Evolutionary conservation across 2,113 vertebrate species (phyloP), one percentile per base, ranked within the genome.

Genomic region (Athene noctua): DNA sequence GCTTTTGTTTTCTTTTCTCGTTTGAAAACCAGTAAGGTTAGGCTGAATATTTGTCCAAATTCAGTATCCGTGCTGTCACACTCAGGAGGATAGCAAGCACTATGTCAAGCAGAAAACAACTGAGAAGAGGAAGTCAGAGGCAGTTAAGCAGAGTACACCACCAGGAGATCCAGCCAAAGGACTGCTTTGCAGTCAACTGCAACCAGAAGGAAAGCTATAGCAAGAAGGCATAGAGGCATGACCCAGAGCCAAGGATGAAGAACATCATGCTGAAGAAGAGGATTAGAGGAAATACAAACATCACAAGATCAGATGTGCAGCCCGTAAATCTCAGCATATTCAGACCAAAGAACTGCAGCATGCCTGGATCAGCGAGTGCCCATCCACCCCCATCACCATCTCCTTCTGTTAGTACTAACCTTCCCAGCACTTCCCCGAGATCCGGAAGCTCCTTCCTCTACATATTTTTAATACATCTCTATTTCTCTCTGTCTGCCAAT

Each of bases 351-450:
- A 73, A 61, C 27, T 47, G 15, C 49, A 15, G 4, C 46, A 54
- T 2, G 0, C 19, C 54, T 32, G 54, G 29, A 26, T 54, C 34
- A 6, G 1, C 0, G 0, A 52, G 20, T 36, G 27, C 30, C 15
- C 38, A 30, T 34, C 49, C 20, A 57, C 1, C 1, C 0, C 25
- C 21, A 27, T 51, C n/a, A 57, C 13, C 47, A 26, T 14, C 49
- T 73, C 34, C 42, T 81, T 18, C 29, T 78, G 49, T 29, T 59
- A 57, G 22, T 66, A 20, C 42, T 20, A 93, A 29, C 21, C 30
- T 61, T 72, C 61, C 49, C 51, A 80, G 54, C 27, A 74, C 4
- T 15, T 34, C 17, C 12, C 10, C 44, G 47, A 29, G 2, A 80
- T 36, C 23, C 52, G n/a, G 17, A 71, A 68, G 9, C 7, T 72